A percentile compares a stretch with the other conserved stretches of the same genome.
Evolutionary conservation across 2,888 invertebrate genomes (phyloP).

Genomic region (Acrocyrtus sp.): DNA sequence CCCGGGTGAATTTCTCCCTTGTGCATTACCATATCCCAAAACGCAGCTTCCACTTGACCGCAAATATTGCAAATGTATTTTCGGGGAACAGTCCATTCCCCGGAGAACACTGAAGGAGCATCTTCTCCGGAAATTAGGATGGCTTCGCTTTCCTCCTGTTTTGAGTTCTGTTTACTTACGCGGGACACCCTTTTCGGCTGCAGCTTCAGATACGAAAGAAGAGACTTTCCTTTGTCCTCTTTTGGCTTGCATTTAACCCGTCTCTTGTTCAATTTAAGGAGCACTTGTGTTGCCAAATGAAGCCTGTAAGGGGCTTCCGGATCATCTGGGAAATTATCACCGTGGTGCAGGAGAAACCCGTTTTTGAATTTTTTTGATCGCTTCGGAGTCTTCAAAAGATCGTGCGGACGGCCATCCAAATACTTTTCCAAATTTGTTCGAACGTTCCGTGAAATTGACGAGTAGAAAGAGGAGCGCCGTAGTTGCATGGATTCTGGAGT

Average conservation of each 20-base stretch:
- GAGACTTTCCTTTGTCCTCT: conserved; percentile 59
- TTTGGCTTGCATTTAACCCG: conserved; percentile 60
- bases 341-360: conserved; percentile 61
- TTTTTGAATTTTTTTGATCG: conserved; percentile 58
- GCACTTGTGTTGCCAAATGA: conserved; percentile 62
- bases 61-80: conserved; percentile 62
- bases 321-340: conserved; percentile 63
- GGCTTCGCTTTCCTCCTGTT: conserved; percentile 13
- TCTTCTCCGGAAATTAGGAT: not conserved
- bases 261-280: conserved; percentile 61
- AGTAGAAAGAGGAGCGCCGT: conserved; percentile 61
- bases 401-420: conserved; percentile 58
- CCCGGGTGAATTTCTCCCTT: conserved; percentile 63
- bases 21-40: conserved; percentile 63
- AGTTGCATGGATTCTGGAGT: conserved; percentile 60
- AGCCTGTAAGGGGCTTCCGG: conserved; percentile 61
- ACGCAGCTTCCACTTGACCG: conserved; percentile 58
- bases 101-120: conserved; percentile 57
- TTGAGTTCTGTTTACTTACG: conserved; percentile 53
- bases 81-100: conserved; percentile 59
- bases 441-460: conserved; percentile 61
- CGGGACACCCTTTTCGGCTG: conserved; percentile 58
- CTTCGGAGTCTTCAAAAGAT: conserved; percentile 26
- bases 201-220: conserved; percentile 61
- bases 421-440: conserved; percentile 62